These are phyloP conservation scores for Apodemia duryi DNA, from an alignment of 2,888 invertebrate genomes.

Conservation along the genomic window DNA sequence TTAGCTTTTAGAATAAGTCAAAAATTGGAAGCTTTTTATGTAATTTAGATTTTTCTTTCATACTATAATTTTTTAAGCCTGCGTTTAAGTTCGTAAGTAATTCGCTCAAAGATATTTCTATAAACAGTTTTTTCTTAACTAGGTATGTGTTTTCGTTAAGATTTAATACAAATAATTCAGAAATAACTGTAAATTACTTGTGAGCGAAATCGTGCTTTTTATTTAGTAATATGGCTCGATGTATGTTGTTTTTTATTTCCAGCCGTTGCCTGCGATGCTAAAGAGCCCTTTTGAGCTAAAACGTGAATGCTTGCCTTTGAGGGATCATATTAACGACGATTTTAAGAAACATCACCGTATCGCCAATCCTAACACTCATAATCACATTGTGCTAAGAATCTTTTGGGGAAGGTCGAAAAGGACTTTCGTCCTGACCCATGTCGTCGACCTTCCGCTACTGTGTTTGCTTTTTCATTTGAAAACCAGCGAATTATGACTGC, in stretches of 20 bases:
- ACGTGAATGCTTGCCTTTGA: slow-evolving; percentile 80
- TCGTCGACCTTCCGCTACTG: slow-evolving; percentile 56
- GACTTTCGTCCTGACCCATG: slow-evolving; percentile 37
- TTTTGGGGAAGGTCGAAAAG: slow-evolving; percentile 46
- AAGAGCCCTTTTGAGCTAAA: slow-evolving; percentile 79
- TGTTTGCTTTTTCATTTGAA: slow-evolving; percentile 65
- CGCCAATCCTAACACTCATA: slow-evolving; percentile 72
- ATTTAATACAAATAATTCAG: not conserved
- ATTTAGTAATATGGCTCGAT: slow-evolving; percentile 76
- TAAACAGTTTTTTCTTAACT: slow-evolving; percentile 27
- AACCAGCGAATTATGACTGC: slow-evolving; percentile 71
- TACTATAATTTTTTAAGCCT: slow-evolving; percentile 13
- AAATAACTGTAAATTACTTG: slow-evolving; percentile 15
- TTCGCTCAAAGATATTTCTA: slow-evolving; percentile 15
- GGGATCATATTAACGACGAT: slow-evolving; percentile 78
- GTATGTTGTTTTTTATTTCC: slow-evolving; percentile 80
- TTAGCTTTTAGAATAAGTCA: slow-evolving; percentile 9
- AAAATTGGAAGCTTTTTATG: slow-evolving; percentile 15
- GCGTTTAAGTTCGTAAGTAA: slow-evolving; percentile 14
- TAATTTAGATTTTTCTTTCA: slow-evolving; percentile 5
- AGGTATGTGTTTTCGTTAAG: not conserved
- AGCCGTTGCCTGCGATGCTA: slow-evolving; percentile 80
- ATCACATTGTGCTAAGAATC: slow-evolving; percentile 72
- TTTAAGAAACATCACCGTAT: slow-evolving; percentile 72
- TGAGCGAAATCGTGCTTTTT: slow-evolving; percentile 53